Evolutionary conservation across 2,888 invertebrate species (phyloP), one percentile per base, ranked within the genome.

Genomic region (Zele albiditarsus): DNA sequence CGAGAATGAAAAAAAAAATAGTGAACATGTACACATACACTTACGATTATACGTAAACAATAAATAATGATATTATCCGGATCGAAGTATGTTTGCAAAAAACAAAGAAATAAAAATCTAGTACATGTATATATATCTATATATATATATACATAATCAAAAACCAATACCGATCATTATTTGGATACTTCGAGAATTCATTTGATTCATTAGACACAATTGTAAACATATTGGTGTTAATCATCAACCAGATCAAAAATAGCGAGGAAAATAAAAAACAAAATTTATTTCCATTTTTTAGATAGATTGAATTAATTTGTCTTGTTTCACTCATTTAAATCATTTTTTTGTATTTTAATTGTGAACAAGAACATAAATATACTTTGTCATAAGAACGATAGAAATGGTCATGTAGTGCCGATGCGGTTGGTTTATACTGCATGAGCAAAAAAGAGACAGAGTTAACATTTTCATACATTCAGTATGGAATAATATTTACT

Each of bases 371-470:
- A 80, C 79, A 79, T 75, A 83, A 82, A 81, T 82, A 82, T 84
- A 84, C 79, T 83, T 83, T 84, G 84, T 82, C 66, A 42, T 53
- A 65, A 33, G 49, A 53, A 60, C 20, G 31, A 69, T 65, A 74
- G 53, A 72, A 85, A 83, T 87, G 87, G 87, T 85, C 88, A 87
- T 88, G 84, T 86, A 85, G 85, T 77, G 80, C 83, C 78, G 80
- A 82, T 83, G 81, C 77, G 79, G 78, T 80, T 46, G 46, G 46
- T 46, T 46, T 16, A 46, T 46, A 46, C 46, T 20, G 58, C 25
- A 49, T 73, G 58, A 62, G 33, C 14, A 46, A 67, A 46, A 20
- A 38, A 70, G 33, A 57, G 71, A 57, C 46, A 65, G 25, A n/a
- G n/a, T n/a, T n/a, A n/a, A n/a, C n/a, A n/a, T n/a, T n/a, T n/a